Percentiles rank a stretch among this genome's conserved stretches.
Conservation (phyloP, 1,140 invertebrate genomes). For the Physella acuta region DNA sequence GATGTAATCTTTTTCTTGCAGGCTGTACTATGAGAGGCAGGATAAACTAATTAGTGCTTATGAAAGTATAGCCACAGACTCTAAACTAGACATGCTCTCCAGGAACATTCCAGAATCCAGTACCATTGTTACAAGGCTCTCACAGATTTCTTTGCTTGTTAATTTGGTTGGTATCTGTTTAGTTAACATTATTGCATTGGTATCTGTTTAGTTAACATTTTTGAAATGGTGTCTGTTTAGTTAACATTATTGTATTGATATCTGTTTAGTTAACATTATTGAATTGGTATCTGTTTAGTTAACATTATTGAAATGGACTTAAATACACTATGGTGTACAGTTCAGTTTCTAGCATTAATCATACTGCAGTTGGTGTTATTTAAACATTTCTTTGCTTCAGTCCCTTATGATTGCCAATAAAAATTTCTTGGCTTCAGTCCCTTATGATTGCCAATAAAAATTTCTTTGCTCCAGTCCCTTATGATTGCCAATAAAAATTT, state of each 20-base stretch:
- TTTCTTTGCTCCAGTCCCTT: neutral
- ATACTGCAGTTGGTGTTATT: no score
- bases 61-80: conserved; percentile 32
- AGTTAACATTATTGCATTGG: neutral
- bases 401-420: no score
- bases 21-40: conserved; percentile 45
- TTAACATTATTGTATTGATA: neutral
- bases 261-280: neutral
- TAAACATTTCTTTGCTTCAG: no score
- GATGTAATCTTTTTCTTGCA: conserved; percentile 18
- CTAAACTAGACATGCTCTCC: conserved; percentile 26
- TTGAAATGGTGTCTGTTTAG: neutral
- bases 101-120: conserved; percentile 6
- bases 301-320: neutral
- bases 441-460: no score
- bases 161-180: conserved; percentile 38
- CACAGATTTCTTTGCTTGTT: conserved; percentile 33
- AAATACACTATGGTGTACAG: neutral
- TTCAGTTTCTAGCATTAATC: no score
- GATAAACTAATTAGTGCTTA: conserved; percentile 40
- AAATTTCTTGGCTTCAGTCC: no score
- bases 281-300: neutral
- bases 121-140: conserved; percentile 17
- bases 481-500: neutral
- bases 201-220: neutral